phyloP scores from a whole-genome alignment of 2,113 vertebrate genomes.

The Perognathus longimembris region DNA sequence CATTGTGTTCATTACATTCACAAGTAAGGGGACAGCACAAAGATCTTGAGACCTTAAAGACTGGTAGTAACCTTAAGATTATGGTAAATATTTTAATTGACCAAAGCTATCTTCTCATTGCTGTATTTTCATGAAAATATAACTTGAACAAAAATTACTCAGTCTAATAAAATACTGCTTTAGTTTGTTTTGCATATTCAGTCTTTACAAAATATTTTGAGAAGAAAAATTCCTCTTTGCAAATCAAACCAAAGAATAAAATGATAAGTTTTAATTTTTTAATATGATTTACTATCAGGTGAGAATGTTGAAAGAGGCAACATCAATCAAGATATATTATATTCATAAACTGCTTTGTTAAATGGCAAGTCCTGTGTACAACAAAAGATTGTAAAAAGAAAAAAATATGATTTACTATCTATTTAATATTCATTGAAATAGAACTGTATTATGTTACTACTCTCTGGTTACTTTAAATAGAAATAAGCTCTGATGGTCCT shows the following conservation, averaged over 20 bases:
- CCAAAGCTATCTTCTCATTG: background rate
- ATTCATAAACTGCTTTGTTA: background rate
- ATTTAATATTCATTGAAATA: constrained; percentile 18
- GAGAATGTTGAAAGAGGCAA: no score
- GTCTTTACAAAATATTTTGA: constrained; percentile 24
- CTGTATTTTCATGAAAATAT: background rate
- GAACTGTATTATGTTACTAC: background rate
- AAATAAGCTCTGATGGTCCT: background rate
- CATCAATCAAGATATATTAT: background rate
- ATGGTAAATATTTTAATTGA: constrained; percentile 36
- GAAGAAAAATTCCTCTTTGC: background rate
- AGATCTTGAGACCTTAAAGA: background rate
- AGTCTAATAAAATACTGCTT: constrained; percentile 26
- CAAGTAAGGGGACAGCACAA: background rate
- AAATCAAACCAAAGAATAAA: constrained; percentile 44
- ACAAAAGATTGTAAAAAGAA: no score
- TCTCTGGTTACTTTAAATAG: background rate
- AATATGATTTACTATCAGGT: no score
- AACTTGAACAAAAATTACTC: constrained; percentile 38
- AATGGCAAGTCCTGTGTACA: no score
- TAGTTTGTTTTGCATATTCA: constrained; percentile 21
- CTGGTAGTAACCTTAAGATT: background rate
- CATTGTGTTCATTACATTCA: background rate
- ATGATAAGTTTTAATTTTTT: no score
- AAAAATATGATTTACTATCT: background rate